A percentile compares a stretch with the other conserved stretches of the same genome.
Evolutionary conservation across 2,113 vertebrate species (phyloP).

Genomic region (Percopsis transmontana): DNA sequence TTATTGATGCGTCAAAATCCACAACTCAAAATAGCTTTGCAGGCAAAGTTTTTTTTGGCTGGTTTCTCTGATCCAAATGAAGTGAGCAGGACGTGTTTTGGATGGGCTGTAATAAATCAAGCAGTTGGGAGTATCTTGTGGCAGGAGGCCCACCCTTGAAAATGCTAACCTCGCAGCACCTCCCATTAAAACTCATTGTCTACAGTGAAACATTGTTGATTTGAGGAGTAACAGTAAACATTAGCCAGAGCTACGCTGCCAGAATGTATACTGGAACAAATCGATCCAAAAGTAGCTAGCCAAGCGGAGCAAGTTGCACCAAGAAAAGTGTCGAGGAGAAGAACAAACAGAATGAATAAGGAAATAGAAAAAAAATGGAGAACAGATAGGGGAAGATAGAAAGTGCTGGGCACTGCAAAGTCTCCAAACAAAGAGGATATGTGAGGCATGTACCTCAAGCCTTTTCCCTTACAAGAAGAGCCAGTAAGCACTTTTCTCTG

Average conservation of each 20-base stretch:
- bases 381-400: conserved; percentile 74
- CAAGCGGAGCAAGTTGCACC: conserved; percentile 58
- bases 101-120: conserved; percentile 28
- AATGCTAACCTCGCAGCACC: conserved; percentile 29
- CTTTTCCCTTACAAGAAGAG: conserved; percentile 77
- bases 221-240: conserved; percentile 57
- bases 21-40: background rate
- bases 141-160: conserved; percentile 23
- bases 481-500: conserved; percentile 83
- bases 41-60: conserved; percentile 2
- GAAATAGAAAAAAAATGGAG: conserved; percentile 60
- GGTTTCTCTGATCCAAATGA: conserved; percentile 16
- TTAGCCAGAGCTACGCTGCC: conserved; percentile 56
- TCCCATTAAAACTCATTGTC: conserved; percentile 19
- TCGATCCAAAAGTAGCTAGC: conserved; percentile 69
- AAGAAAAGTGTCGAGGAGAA: conserved; percentile 64
- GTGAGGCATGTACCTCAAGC: conserved; percentile 78
- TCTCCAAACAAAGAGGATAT: conserved; percentile 82
- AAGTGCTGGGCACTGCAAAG: conserved; percentile 83
- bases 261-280: conserved; percentile 73
- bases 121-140: conserved; percentile 1
- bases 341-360: conserved; percentile 77
- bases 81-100: conserved; percentile 7
- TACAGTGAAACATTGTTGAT: conserved; percentile 45
- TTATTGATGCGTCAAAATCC: no score